phyloP scores from a whole-genome alignment of 2,113 vertebrate genomes.

The Crotophaga sulcirostris region DNA sequence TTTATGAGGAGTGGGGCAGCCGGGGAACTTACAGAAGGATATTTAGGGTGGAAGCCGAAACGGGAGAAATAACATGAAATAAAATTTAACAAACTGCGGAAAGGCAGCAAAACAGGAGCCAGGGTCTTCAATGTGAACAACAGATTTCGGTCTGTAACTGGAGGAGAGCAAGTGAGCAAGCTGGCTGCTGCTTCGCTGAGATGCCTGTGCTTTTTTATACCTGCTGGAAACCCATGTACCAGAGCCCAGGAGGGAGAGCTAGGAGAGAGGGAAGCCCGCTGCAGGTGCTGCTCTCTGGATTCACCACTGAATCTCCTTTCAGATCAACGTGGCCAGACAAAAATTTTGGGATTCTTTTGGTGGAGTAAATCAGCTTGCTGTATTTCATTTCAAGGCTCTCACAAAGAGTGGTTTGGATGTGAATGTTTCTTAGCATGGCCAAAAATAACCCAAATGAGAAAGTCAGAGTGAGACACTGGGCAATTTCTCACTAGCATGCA shows the following conservation, averaged over 20 bases:
- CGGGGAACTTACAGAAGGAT: neutral
- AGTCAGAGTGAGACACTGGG: neutral
- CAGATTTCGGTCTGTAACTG: neutral
- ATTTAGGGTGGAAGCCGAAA: neutral
- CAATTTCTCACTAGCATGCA: neutral
- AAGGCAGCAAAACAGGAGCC: neutral
- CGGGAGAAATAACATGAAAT: neutral
- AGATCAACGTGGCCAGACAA: neutral
- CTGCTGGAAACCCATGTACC: neutral
- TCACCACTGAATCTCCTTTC: neutral
- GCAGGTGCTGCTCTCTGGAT: neutral
- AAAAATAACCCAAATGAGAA: neutral
- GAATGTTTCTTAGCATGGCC: neutral
- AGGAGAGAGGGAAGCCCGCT: neutral
- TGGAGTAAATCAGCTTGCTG: neutral
- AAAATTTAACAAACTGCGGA: neutral
- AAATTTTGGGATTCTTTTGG: neutral
- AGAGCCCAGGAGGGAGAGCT: neutral
- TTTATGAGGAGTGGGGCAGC: neutral
- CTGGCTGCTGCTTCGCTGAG: neutral
- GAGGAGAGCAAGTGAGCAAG: neutral
- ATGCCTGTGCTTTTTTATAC: fast-evolving
- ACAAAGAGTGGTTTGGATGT: neutral
- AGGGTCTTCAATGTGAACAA: neutral
- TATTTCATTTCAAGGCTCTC: neutral